Percentiles rank a stretch among this genome's conserved stretches.
Conservation (phyloP, 2,113 vertebrate genomes). For the Laticauda colubrina region DNA sequence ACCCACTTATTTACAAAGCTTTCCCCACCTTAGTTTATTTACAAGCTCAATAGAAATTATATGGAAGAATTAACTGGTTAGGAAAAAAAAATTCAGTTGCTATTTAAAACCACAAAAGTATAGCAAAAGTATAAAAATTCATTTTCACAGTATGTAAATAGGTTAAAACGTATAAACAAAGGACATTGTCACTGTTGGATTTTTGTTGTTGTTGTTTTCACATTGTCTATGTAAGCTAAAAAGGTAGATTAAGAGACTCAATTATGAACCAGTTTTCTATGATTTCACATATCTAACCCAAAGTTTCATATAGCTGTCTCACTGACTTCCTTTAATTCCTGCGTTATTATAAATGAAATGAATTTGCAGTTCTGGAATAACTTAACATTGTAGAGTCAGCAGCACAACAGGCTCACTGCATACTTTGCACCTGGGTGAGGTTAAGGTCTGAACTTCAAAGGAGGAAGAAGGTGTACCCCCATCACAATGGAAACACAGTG, state of each 20-base stretch:
- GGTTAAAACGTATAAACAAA: constrained; percentile 64
- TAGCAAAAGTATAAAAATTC: constrained; percentile 72
- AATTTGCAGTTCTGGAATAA: constrained; percentile 60
- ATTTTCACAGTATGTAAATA: constrained; percentile 78
- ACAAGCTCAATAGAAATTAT: constrained; percentile 70
- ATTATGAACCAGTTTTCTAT: constrained; percentile 70
- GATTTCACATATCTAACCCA: constrained; percentile 64
- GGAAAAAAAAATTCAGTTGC: constrained; percentile 52
- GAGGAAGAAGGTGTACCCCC: constrained; percentile 17
- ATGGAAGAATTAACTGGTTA: constrained; percentile 61
- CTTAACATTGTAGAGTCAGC: constrained; percentile 61
- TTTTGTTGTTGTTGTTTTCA: constrained; percentile 59
- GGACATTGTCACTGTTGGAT: constrained; percentile 56
- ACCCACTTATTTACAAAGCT: constrained; percentile 71
- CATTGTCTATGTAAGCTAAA: constrained; percentile 70
- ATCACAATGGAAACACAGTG: constrained; percentile 54
- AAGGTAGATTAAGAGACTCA: constrained; percentile 78
- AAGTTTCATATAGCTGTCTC: constrained; percentile 64
- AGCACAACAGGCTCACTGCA: constrained; percentile 23
- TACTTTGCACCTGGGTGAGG: constrained; percentile 36
- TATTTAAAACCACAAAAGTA: constrained; percentile 67
- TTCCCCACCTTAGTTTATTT: constrained; percentile 67
- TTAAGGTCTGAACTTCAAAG: constrained; percentile 42
- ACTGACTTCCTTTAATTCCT: constrained; percentile 62
- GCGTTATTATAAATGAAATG: constrained; percentile 72